Percentiles rank a stretch among this genome's conserved stretches.
These are phyloP conservation scores for Poecilobothrus nobilitatus DNA, from an alignment of 2,888 invertebrate species.

Conservation along the genomic window DNA sequence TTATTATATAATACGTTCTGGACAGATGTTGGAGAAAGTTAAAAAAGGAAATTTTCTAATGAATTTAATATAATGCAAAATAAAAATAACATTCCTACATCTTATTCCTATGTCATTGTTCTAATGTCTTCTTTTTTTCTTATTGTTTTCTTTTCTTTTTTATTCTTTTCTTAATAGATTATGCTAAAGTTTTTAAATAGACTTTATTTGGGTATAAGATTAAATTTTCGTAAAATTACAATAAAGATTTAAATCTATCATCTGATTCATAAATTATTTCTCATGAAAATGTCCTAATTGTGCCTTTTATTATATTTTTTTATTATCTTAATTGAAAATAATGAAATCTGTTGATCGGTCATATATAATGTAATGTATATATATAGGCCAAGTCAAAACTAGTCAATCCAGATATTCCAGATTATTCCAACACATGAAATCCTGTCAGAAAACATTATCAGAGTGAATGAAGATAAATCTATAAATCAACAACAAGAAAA, in stretches of 20 bases:
- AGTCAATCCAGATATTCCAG: neutral
- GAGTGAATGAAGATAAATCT: neutral
- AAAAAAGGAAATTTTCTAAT: too few relatives aligned
- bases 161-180: neutral
- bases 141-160: too few relatives aligned
- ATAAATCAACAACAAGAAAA: too few relatives aligned
- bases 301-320: neutral
- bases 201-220: neutral
- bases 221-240: neutral
- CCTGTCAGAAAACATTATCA: neutral
- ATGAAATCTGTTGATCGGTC: neutral
- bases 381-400: too few relatives aligned
- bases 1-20: too few relatives aligned
- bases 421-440: neutral
- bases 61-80: too few relatives aligned
- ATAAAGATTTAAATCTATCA: too few relatives aligned
- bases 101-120: too few relatives aligned
- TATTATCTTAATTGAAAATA: neutral
- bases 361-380: neutral
- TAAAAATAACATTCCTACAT: too few relatives aligned
- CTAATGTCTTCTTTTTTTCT: too few relatives aligned
- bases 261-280: too few relatives aligned
- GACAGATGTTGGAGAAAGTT: too few relatives aligned
- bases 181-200: neutral
- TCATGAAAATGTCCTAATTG: neutral